Conservation (phyloP, 2,113 vertebrate genomes). For the Gila orcuttii region DNA sequence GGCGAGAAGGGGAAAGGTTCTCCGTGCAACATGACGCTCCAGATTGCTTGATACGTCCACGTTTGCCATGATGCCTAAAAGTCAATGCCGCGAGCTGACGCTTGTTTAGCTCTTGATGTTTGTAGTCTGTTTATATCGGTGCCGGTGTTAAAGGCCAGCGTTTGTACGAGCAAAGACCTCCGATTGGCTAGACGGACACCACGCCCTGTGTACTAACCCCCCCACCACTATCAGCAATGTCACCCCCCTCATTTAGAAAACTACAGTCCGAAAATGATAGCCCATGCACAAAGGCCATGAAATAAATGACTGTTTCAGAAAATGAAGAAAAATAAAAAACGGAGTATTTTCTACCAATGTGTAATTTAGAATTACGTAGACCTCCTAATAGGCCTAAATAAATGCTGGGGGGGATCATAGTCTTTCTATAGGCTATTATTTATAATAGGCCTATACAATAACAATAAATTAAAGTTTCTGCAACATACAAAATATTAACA, state of each 20-base stretch:
- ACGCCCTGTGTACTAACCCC: conserved; percentile 27
- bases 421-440: not conserved
- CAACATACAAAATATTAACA: not conserved
- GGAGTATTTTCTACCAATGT: not conserved
- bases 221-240: not conserved
- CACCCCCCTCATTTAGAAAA: not conserved
- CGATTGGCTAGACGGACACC: conserved; percentile 45
- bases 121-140: conserved; percentile 48
- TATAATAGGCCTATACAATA: not conserved
- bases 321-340: not conserved
- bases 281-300: not conserved
- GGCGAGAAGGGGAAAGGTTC: conserved; percentile 63
- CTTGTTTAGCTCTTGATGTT: conserved; percentile 7
- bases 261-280: not conserved
- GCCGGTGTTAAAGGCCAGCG: conserved; percentile 20
- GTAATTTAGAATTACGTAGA: not conserved
- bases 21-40: conserved; percentile 55
- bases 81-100: conserved; percentile 16
- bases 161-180: conserved; percentile 3
- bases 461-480: not conserved
- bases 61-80: conserved; percentile 39
- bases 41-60: conserved; percentile 47
- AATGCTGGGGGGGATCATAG: not conserved
- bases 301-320: not conserved
- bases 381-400: not conserved